These are phyloP conservation scores for Leuciscus idus DNA, from an alignment of 2,113 vertebrate species.

Conservation along the genomic window DNA sequence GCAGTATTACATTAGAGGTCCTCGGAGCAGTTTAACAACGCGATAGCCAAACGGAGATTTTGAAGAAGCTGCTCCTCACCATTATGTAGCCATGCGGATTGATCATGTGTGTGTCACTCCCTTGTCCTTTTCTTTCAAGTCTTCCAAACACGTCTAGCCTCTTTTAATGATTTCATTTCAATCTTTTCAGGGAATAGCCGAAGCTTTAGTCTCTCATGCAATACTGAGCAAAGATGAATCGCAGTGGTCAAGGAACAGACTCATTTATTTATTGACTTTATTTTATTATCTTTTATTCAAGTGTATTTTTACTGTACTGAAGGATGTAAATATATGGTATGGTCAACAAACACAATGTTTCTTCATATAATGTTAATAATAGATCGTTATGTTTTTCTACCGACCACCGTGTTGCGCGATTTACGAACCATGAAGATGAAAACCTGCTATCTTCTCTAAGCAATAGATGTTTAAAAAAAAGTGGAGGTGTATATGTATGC, in stretches of 20 bases:
- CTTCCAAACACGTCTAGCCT: conserved; percentile 86
- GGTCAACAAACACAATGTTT: conserved; percentile 71
- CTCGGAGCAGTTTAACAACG: conserved; percentile 79
- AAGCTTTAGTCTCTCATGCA: conserved; percentile 93
- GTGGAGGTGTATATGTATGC: conserved; percentile 92
- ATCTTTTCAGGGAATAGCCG: conserved; percentile 91
- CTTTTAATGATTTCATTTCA: conserved; percentile 72
- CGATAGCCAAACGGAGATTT: conserved; percentile 74
- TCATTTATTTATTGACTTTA: conserved; percentile 69
- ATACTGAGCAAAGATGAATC: conserved; percentile 88
- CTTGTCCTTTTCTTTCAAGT: conserved; percentile 85
- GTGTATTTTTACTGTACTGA: conserved; percentile 65
- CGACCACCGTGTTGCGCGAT: conserved; percentile 94
- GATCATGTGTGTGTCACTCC: conserved; percentile 84
- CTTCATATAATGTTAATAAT: conserved; percentile 86
- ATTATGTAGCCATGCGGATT: conserved; percentile 85
- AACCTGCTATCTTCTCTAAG: conserved; percentile 89
- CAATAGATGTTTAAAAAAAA: conserved; percentile 84
- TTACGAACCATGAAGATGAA: conserved; percentile 85
- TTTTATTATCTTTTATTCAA: conserved; percentile 64
- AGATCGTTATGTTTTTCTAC: conserved; percentile 90
- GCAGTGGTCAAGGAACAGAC: conserved; percentile 75
- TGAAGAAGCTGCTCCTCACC: conserved; percentile 78
- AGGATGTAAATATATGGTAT: conserved; percentile 86
- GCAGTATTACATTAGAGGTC: conserved; percentile 80